Base-by-base conservation (phyloP, 1,140 invertebrate species). In the Metopolophium dirhodum region DNA sequence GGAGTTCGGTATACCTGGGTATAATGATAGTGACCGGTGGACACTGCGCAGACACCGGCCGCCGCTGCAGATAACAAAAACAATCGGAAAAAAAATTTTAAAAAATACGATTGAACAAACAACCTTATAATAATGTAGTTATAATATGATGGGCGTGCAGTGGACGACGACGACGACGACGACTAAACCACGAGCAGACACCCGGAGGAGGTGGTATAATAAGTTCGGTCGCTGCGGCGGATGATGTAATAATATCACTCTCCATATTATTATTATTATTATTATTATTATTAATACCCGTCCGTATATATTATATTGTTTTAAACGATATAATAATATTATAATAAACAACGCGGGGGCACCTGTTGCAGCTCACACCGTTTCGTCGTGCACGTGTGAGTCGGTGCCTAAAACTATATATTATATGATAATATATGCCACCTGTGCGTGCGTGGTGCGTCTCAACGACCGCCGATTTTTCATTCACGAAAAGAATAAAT, bases 401-500 rank as follows among this genome's bases (percentile, higher is more conserved):
- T 41, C 4, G 41, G 41, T 41, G 3, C 41, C 41, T 41, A 41
- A 41, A 4, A 41, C 41, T 3, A 41, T 41, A 41, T 41, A 37
- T 1, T 37, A 41, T 41, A 3, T 41, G 3, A 41, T 37, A 41
- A 0, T 41, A 41, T 41, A 41, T 4, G 3, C 41, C 41, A 41
- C 41, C 41, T 41, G 47, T 20, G 47, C 18, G 30, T 23, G 18
- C 45, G 11, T 41, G 7, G 41, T 41, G 41, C 41, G 41, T 30
- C 7, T 23, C 57, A 11, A 91, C 57, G 90, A 82, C 68, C 90
- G 68, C 90, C 90, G 90, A 91, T 91, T 91, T 91, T 91, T 91
- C 90, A 91, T 91, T 91, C 90, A 49, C 61, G 26, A 82, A 82
- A 91, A 49, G 57, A 89, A 89, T 51, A 89, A 54, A 37, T 49